Conservation (phyloP, 2,113 vertebrate genomes). For the Chaenocephalus aceratus region DNA sequence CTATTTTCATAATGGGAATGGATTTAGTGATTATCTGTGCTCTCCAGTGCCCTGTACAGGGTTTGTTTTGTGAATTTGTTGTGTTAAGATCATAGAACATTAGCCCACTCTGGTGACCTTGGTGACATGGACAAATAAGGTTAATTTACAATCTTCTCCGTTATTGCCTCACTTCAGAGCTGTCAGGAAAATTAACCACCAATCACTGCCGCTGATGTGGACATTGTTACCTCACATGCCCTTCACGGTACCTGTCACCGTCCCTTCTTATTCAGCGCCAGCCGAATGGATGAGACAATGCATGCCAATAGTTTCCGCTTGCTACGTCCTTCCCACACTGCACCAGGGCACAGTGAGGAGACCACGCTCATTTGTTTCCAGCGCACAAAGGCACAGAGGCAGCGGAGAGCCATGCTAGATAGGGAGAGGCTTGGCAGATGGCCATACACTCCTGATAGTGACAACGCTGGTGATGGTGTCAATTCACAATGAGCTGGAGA, state of each 20-base stretch:
- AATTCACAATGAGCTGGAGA: slow-evolving; percentile 62
- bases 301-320: slow-evolving; percentile 65
- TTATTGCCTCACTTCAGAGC: slow-evolving; percentile 23
- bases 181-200: not conserved
- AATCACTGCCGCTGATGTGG: slow-evolving; percentile 35
- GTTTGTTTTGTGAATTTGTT: not conserved
- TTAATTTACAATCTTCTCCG: not conserved
- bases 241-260: slow-evolving; percentile 70
- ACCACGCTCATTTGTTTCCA: slow-evolving; percentile 69
- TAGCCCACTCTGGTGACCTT: not conserved
- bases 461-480: slow-evolving; percentile 53
- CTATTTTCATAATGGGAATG: too few relatives aligned
- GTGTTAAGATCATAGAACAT: not conserved
- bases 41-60: too few relatives aligned
- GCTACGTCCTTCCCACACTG: slow-evolving; percentile 48
- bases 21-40: too few relatives aligned
- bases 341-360: slow-evolving; percentile 42
- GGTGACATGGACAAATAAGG: not conserved
- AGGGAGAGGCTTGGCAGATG: slow-evolving; percentile 67
- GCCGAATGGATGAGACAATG: slow-evolving; percentile 66
- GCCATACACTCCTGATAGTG: slow-evolving; percentile 63
- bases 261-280: slow-evolving; percentile 60
- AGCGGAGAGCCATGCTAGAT: slow-evolving; percentile 68
- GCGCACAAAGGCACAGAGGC: slow-evolving; percentile 50
- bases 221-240: slow-evolving; percentile 54